Evolutionary conservation across 1,140 invertebrate genomes (phyloP).

Genomic region (Eubasilissa regina): DNA sequence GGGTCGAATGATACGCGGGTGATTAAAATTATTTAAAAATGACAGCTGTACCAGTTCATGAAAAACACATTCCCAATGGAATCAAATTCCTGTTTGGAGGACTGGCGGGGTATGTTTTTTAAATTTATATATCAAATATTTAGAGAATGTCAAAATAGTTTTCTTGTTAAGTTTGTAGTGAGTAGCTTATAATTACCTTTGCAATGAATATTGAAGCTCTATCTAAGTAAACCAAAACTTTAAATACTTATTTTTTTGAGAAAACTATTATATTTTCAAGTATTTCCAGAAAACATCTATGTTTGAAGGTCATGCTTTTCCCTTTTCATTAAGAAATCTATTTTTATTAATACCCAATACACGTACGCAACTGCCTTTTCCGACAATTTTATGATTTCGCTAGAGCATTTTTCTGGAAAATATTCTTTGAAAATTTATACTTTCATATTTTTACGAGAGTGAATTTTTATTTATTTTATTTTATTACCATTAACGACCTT

Average conservation of each 20-base stretch:
- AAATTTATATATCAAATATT: constrained; percentile 61
- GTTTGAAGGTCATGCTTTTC: constrained; percentile 29
- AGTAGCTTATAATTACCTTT: too few relatives aligned
- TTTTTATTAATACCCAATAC: constrained; percentile 19
- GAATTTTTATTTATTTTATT: too few relatives aligned
- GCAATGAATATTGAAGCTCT: too few relatives aligned
- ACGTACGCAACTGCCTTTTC: constrained; percentile 24
- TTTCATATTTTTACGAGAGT: too few relatives aligned
- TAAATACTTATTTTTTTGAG: too few relatives aligned
- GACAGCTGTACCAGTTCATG: constrained; percentile 36
- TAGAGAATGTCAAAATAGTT: constrained; percentile 25
- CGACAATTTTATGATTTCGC: too few relatives aligned
- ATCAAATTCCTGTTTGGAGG: constrained; percentile 80
- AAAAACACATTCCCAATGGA: constrained; percentile 72
- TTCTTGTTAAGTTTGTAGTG: not conserved
- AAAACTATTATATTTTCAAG: not conserved
- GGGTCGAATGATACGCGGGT: constrained; percentile 15
- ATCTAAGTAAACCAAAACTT: too few relatives aligned
- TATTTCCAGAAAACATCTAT: constrained; percentile 12
- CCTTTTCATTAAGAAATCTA: constrained; percentile 26
- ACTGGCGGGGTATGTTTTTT: constrained; percentile 77
- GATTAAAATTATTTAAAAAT: constrained; percentile 36
- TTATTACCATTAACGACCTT: too few relatives aligned
- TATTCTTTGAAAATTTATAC: too few relatives aligned
- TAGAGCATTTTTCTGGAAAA: too few relatives aligned